Evolutionary conservation across 2,113 vertebrate genomes (phyloP), one percentile per base, ranked within the genome.

Genomic region (Urocolius indicus): DNA sequence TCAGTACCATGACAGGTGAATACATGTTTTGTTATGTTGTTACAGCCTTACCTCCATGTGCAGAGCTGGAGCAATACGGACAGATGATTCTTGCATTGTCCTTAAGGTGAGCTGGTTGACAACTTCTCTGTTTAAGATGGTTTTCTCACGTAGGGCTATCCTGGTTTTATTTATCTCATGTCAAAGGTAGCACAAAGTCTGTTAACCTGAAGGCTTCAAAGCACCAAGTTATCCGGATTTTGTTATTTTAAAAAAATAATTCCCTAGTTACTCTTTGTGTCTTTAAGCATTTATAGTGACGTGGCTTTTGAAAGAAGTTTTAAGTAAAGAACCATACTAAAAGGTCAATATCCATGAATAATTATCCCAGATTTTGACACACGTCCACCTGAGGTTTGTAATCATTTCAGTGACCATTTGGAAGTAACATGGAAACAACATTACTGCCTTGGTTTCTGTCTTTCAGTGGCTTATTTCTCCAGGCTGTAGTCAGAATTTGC

Each of bases 21-120:
- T 45, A 63, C 89, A 22, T 52, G 62, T 93, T 95, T 26, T 89
- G 16, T 86, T 77, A 15, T 97, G 75, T 97, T 96, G 65, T 98
- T 98, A 49, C 97, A 99, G 99, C 98, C 98, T 99, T 98, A 99
- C 99, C 74, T 99, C 99, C 95, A 99, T 99, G 99, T 99, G 99
- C 98, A 99, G 99, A 98, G 99, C 99, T 17, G 99, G 99, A 91
- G 98, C 99, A 97, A 99, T 99, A 97, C 97, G 97, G 93, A 99
- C 99, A 32, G 99, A 99, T 8, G 99, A 99, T 96, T 97, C 93
- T 96, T 99, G 98, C 97, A 98, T 99, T 83, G 96, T 99, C 86
- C 98, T 99, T 89, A 99, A 99, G 98, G 99, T 99, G 89, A 94
- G 97, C 81, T 81, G 48, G 14, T 90, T 65, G 36, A 65, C 62